phyloP scores from a whole-genome alignment of 2,113 vertebrate genomes.

The Columba livia region DNA sequence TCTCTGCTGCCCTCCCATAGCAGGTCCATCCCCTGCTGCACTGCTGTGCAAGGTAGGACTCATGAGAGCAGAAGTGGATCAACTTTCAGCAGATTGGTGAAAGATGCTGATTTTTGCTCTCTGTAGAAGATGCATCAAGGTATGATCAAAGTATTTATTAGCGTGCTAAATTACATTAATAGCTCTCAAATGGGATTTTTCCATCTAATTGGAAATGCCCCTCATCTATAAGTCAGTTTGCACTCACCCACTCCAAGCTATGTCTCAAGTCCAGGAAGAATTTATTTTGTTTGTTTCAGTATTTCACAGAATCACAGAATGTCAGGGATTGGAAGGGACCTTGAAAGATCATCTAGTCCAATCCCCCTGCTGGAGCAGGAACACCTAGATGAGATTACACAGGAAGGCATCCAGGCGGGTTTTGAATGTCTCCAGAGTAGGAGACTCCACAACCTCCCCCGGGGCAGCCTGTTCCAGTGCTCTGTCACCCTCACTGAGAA shows the following conservation, averaged over 20 bases:
- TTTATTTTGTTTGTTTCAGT: not conserved
- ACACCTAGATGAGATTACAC: too few relatives aligned
- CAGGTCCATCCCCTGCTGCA: not conserved
- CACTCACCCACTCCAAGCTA: not conserved
- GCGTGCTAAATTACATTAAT: not conserved
- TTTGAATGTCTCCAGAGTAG: too few relatives aligned
- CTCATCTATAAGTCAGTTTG: not conserved
- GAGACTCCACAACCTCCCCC: too few relatives aligned
- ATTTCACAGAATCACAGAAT: not conserved
- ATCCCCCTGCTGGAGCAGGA: too few relatives aligned
- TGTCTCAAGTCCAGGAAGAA: not conserved
- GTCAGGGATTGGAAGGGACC: too few relatives aligned
- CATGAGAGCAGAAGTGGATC: not conserved
- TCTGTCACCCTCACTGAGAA: too few relatives aligned
- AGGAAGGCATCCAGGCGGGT: too few relatives aligned
- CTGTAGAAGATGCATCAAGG: not conserved
- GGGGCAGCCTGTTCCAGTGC: too few relatives aligned
- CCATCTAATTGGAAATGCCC: not conserved
- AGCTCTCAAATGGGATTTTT: not conserved
- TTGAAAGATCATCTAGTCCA: too few relatives aligned
- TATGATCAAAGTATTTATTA: not conserved
- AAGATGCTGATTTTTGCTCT: not conserved
- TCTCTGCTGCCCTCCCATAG: not conserved
- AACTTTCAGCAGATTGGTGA: not conserved
- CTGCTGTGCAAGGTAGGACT: not conserved